Base-by-base conservation (phyloP, 1,140 invertebrate species). In the Campodea augens region DNA sequence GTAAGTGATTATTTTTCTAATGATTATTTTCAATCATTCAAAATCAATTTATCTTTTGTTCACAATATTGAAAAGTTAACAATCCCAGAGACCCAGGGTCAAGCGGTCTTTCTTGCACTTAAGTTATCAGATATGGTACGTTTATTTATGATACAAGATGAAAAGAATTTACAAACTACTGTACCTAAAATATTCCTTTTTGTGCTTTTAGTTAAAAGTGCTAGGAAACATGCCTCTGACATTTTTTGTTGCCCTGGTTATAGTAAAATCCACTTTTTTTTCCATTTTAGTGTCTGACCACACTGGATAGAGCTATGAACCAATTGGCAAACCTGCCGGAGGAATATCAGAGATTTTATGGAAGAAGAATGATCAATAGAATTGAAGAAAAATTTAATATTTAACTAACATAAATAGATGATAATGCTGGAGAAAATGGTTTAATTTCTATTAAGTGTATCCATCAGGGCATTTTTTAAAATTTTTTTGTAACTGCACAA, bases 321-420 rank as follows among this genome's bases (percentile, higher is more conserved):
- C 50, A 53, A 21, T 47, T 72, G 20, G 58, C 65, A n/a, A 56
- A 54, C 48, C 48, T 73, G 15, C 70, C 71, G n/a, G 46, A 56
- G 2, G 57, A 64, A 15, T 73, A 72, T 55, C 57, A 56, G 51
- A 56, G 66, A 40, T 72, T 73, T 53, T 73, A 71, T 55, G 57
- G 57, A 2, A 47, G 58, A 38, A 52, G 64, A 46, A 55, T 71
- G 25, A 60, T 71, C 32, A 25, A 41, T 32, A 32, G 27, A 15
- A 32, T 32, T 10, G 27, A 32, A 15, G 7, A 32, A 10, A 32
- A 15, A 32, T 10, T 32, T 7, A 15, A 15, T 10, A 32, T 32
- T 32, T n/a, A n/a, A n/a, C n/a, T n/a, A n/a, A n/a, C n/a, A n/a
- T n/a, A n/a, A n/a, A n/a, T n/a, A n/a, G n/a, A n/a, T n/a, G n/a